Percentiles rank a stretch among this genome's conserved stretches.
Conservation (phyloP, 2,113 vertebrate species). For the Sialia sialis region DNA sequence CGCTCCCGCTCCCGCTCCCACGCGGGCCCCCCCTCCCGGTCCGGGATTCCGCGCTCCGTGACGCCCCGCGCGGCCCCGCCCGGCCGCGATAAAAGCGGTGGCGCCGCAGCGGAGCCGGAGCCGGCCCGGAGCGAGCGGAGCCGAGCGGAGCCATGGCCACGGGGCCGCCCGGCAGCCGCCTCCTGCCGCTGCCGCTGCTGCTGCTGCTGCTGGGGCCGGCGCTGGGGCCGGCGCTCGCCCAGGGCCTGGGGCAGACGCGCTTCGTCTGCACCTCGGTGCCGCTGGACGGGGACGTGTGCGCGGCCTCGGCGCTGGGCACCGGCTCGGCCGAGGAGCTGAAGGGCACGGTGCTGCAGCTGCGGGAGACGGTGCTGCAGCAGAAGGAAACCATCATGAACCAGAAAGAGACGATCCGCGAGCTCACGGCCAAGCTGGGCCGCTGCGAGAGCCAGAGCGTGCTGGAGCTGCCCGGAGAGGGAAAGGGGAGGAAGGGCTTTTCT, state of each 20-base stretch:
- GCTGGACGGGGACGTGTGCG: slow-evolving; percentile 93
- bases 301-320: slow-evolving; percentile 84
- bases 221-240: slow-evolving; percentile 68
- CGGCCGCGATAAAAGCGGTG: slow-evolving; percentile 62
- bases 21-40: background rate
- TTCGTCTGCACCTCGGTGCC: slow-evolving; percentile 98
- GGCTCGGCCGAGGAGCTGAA: slow-evolving; percentile 90
- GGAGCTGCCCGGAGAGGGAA: slow-evolving; percentile 75
- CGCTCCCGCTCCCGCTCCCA: background rate
- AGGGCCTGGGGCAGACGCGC: slow-evolving; percentile 89
- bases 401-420: slow-evolving; percentile 92
- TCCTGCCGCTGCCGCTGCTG: background rate
- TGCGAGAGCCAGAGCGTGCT: slow-evolving; percentile 89
- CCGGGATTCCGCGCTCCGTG: slow-evolving; percentile 70
- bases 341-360: slow-evolving; percentile 88
- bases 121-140: background rate
- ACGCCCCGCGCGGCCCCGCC: background rate
- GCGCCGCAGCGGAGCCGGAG: slow-evolving; percentile 65
- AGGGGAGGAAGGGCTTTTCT: slow-evolving; percentile 74
- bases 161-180: slow-evolving; percentile 52
- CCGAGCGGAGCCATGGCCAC: slow-evolving; percentile 67
- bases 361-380: slow-evolving; percentile 95
- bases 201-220: slow-evolving; percentile 70
- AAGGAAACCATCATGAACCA: slow-evolving; percentile 96
- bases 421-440: slow-evolving; percentile 90